A percentile compares a stretch with the other conserved stretches of the same genome.
Conservation (phyloP, 2,113 vertebrate species). For the Tympanuchus pallidicinctus region DNA sequence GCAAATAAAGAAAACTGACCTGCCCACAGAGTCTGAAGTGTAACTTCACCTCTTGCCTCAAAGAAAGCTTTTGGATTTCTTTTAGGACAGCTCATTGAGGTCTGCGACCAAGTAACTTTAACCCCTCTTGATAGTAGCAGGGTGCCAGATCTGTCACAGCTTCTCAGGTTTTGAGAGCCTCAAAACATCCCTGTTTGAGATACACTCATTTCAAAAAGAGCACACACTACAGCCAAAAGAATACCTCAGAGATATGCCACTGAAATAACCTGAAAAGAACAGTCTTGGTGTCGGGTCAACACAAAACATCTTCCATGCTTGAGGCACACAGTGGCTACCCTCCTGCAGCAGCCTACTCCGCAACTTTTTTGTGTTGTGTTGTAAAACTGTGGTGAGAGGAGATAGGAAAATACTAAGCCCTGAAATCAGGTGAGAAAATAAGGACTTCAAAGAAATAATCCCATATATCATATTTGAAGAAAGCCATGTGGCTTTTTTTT, state of each 20-base stretch:
- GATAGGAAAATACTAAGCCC: neutral
- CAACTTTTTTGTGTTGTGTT: neutral
- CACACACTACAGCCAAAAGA: neutral
- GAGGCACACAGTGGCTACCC: neutral
- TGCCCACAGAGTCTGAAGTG: neutral
- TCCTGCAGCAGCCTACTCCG: neutral
- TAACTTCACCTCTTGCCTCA: neutral
- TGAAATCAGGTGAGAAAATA: neutral
- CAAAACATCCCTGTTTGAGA: too few relatives aligned
- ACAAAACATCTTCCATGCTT: neutral
- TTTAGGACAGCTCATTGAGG: neutral
- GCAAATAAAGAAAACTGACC: neutral
- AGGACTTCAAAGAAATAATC: neutral
- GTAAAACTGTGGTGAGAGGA: neutral
- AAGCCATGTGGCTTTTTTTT: accelerated
- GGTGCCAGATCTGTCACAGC: neutral
- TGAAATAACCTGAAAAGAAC: neutral
- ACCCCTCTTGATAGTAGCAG: neutral
- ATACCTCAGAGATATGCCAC: neutral
- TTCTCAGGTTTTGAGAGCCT: neutral
- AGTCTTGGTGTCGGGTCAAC: neutral
- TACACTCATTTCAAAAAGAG: neutral
- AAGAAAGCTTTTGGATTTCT: neutral
- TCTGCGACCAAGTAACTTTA: neutral
- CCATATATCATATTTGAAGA: neutral